These are phyloP conservation scores for Lasioglossum baleicum DNA, from an alignment of 1,140 invertebrate species.

Conservation along the genomic window DNA sequence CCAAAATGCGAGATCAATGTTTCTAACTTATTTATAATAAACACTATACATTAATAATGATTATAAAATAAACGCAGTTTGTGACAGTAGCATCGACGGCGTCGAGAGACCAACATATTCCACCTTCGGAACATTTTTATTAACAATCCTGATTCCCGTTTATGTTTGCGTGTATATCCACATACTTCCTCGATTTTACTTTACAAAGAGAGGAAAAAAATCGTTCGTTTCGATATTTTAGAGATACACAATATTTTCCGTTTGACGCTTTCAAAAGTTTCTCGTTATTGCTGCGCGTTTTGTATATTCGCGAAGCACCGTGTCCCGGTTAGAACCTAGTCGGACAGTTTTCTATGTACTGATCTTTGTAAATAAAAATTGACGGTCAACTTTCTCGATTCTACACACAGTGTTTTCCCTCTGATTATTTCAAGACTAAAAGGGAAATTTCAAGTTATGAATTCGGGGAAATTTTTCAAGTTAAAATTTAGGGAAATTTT, in stretches of 20 bases:
- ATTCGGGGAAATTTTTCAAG: no score
- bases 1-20: conserved; percentile 74
- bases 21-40: conserved; percentile 81
- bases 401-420: background rate
- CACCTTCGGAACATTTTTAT: background rate
- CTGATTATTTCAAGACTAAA: no score
- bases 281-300: background rate
- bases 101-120: conserved; percentile 25
- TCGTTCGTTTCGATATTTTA: no score
- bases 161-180: background rate
- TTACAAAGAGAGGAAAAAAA: background rate
- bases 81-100: conserved; percentile 67
- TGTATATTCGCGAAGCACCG: background rate
- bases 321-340: background rate
- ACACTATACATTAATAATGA: conserved; percentile 79
- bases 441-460: no score
- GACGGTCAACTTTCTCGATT: background rate
- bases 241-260: no score
- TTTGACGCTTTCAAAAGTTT: background rate
- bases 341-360: background rate
- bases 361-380: background rate
- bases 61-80: conserved; percentile 73
- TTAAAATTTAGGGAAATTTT: no score
- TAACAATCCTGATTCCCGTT: conserved; percentile 30
- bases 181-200: background rate